Conservation (phyloP, 2,888 invertebrate genomes). For the Clivina fossor region DNA sequence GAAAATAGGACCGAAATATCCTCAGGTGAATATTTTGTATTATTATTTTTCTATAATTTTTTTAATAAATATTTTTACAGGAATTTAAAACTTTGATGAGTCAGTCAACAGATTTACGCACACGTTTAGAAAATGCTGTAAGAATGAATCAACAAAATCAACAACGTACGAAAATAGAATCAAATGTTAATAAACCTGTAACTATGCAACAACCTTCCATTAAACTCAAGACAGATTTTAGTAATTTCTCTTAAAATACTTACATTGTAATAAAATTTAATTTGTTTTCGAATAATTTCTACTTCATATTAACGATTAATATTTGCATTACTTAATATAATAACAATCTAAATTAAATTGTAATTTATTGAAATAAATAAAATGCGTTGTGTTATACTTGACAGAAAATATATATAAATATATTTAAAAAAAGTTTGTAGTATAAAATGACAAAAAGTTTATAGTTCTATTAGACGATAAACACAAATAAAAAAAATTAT, state of each 20-base stretch:
- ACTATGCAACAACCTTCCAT: constrained; percentile 69
- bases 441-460: no score
- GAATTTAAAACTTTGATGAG: constrained; percentile 92
- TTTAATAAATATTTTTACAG: constrained; percentile 49
- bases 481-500: no score
- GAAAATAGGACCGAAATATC: constrained; percentile 89
- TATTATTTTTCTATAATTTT: constrained; percentile 13
- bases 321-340: no score
- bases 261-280: no score
- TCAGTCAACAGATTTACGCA: constrained; percentile 76
- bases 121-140: constrained; percentile 83
- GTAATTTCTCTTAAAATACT: constrained; percentile 84
- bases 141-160: constrained; percentile 68
- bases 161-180: constrained; percentile 56
- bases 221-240: constrained; percentile 92
- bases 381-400: no score
- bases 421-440: no score
- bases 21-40: constrained; percentile 61
- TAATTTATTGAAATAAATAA: no score
- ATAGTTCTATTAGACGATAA: no score
- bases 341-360: no score
- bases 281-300: no score
- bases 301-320: no score
- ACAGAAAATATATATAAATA: no score
- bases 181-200: constrained; percentile 51